Evolutionary conservation across 2,888 invertebrate species (phyloP).

Genomic region (Drosophila antonietae): DNA sequence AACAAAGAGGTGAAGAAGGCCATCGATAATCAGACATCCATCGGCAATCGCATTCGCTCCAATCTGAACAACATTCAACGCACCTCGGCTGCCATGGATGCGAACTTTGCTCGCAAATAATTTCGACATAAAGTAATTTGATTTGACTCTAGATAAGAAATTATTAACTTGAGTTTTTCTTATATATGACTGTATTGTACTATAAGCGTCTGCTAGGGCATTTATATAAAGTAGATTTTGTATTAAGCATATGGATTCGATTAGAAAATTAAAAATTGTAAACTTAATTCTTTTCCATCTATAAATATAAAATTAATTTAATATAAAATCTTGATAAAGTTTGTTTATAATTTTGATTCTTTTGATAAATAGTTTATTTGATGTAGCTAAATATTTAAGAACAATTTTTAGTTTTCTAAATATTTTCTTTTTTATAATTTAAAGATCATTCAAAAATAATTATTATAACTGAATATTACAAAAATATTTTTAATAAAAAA

Average conservation of each 20-base stretch:
- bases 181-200: background rate
- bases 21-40: conserved; percentile 88
- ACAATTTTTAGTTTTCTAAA: too few species aligned
- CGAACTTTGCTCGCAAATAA: conserved; percentile 91
- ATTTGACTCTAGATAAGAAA: background rate
- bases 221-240: background rate
- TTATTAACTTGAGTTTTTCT: background rate
- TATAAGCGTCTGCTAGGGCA: background rate
- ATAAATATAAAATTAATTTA: too few species aligned
- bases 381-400: too few species aligned
- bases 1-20: conserved; percentile 84
- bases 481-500: too few species aligned
- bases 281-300: too few species aligned
- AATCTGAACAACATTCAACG: conserved; percentile 96
- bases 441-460: too few species aligned
- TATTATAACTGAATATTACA: too few species aligned
- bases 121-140: background rate
- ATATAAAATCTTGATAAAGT: too few species aligned
- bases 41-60: conserved; percentile 93
- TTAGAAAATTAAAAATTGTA: too few species aligned
- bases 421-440: too few species aligned
- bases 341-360: too few species aligned
- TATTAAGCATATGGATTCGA: background rate
- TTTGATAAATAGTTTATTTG: too few species aligned
- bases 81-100: conserved; percentile 91